Percentiles rank a stretch among this genome's conserved stretches.
These are phyloP conservation scores for Aphelenchoides bicaudatus DNA, from an alignment of 2,888 invertebrate species.

Conservation along the genomic window DNA sequence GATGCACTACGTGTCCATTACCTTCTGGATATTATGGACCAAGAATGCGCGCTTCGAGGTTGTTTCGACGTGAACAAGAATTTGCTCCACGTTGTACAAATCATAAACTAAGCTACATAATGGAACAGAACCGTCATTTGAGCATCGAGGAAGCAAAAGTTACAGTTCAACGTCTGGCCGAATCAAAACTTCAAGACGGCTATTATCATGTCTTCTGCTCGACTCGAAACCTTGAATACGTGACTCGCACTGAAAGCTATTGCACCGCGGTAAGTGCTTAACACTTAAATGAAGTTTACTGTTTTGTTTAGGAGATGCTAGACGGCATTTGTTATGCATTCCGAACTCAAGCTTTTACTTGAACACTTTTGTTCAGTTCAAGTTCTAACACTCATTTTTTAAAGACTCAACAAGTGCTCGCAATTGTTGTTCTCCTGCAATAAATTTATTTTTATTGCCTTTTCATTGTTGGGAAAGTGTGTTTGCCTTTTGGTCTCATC, in stretches of 20 bases:
- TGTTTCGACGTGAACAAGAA: neutral
- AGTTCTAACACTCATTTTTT: no score
- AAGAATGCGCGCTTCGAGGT: no score
- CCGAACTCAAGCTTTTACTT: slow-evolving; percentile 1
- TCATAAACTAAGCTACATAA: neutral
- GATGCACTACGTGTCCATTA: no score
- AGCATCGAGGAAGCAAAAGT: slow-evolving; percentile 7
- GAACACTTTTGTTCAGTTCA: neutral
- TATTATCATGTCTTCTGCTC: slow-evolving; percentile 19
- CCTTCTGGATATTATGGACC: no score
- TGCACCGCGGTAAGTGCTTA: no score
- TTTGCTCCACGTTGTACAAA: neutral
- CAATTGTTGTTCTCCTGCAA: no score
- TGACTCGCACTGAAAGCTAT: slow-evolving; percentile 9
- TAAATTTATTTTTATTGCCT: no score
- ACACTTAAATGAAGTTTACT: no score
- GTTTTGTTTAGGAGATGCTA: neutral
- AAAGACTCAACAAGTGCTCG: no score
- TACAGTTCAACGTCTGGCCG: slow-evolving; percentile 10
- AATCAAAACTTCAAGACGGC: neutral
- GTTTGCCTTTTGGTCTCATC: no score
- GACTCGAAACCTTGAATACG: slow-evolving; percentile 11
- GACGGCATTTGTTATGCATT: slow-evolving; percentile 19
- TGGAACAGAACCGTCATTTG: slow-evolving; percentile 1
- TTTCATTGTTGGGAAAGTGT: no score